Evolutionary conservation across 30 jellyfish, hydroid and myxozoan genomes (phyloP), one percentile per base, ranked within the genome.

Genomic region (Turritopsis dohrnii): DNA sequence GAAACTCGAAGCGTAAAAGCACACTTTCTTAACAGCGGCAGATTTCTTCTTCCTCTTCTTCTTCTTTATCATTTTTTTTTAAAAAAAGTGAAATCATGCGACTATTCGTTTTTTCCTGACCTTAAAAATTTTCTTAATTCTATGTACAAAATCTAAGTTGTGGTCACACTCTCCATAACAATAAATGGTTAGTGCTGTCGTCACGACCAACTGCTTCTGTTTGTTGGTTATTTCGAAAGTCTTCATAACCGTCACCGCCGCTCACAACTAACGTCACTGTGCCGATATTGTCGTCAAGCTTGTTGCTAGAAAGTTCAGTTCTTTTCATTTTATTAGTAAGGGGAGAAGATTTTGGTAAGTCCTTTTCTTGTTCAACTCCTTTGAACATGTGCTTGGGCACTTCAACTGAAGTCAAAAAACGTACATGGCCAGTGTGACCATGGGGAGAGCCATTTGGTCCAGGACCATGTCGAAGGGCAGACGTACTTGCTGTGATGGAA

Each of bases 201-300:
- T 94, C 99, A 17, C 99, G 90, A 28, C 99, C 99, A 66, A 94
- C 99, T 8, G 99, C 54, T 77, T 94, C 99, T 25, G 97, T 80
- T 21, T 90, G 92, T 9, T 96, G 96, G 79, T 91, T 94, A 8
- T 94, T 73, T 81, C 96, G 86, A 83, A 94, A 94, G 74, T 94
- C 97, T 60, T 94, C 99, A 86, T 94, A 94, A 66, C 99, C 99
- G 74, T 94, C 99, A 22, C 99, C 99, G 20, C 99, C 99, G 74
- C 99, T 89, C 1, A 94, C 83, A 25, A 94, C 99, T 27, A 94
- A 73, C 66, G 97, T 89, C 79, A 94, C 92, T 65, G 86, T 86
- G 22, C 71, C 92, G 73, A 20, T 85, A 1, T 66, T 28, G 60
- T 85, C 90, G 69, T 81, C 84, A 52, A 81, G 90, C 21, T 88